Conservation (phyloP, 35 echinoderm and acorn worm species). For the Chiridota heheva region DNA sequence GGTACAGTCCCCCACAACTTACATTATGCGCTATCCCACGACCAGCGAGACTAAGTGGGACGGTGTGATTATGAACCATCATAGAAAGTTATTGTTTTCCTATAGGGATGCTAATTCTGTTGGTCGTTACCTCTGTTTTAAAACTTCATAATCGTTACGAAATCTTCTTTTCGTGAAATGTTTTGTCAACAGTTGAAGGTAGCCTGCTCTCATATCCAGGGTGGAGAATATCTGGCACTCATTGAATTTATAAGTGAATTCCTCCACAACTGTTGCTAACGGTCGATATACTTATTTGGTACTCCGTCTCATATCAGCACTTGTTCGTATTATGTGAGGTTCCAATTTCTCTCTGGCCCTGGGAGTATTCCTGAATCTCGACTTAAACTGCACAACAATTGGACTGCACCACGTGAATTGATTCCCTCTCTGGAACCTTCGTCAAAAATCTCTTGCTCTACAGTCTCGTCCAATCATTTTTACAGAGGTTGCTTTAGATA, state of each 20-base stretch:
- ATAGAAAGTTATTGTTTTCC: no score
- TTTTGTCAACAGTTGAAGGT: constrained; percentile 72
- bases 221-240: constrained; percentile 59
- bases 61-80: no score
- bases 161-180: no score
- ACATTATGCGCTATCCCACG: no score
- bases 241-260: constrained; percentile 64
- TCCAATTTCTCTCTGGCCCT: constrained; percentile 48
- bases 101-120: no score
- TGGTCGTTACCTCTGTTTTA: no score
- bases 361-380: constrained; percentile 28
- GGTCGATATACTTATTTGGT: constrained; percentile 60
- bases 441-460: constrained; percentile 52
- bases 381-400: constrained; percentile 56
- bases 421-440: constrained; percentile 39
- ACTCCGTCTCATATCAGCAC: constrained; percentile 37
- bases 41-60: no score
- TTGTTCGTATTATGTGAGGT: constrained; percentile 71
- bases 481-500: constrained; percentile 66
- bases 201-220: constrained; percentile 57
- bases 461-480: constrained; percentile 43
- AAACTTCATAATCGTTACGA: no score
- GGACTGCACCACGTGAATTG: constrained; percentile 63
- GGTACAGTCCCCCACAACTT: no score
- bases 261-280: constrained; percentile 57